Evolutionary conservation across 1,140 invertebrate genomes (phyloP), one percentile per base, ranked within the genome.

Genomic region (Eupeodes corollae): DNA sequence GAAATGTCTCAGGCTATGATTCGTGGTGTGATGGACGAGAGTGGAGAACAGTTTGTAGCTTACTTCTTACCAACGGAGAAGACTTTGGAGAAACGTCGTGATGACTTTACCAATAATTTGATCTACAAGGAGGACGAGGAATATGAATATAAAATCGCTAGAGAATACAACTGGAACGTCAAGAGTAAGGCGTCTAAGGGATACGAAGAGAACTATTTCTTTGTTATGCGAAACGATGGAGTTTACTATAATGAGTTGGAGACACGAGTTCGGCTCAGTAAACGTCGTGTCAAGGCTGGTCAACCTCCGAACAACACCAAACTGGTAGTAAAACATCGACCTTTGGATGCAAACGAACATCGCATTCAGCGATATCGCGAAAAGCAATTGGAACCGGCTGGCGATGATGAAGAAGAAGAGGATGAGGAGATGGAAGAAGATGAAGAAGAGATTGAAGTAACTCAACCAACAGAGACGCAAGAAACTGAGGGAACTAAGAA

Each of bases 1-100:
- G 90, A 95, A 72, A 98, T 98, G 92, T 94, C 91, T 26, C 92
- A 98, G 72, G 94, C 93, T 57, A 96, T 98, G 91, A 97, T 98
- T 71, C 78, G 91, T 83, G 91, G 87, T 88, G 91, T 91, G 52
- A 93, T 96, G 83, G 94, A 98, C 68, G 92, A 97, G 71, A 93
- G 88, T 68, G 93, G 93, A 15, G 93, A 98, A 71, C 93, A 98
- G 68, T 98, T 98, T 75, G 94, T 99, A 8, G 94, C 93, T 1
- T 99, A 98, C 69, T 98, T 98, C 73, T 73, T 98, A 49, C 96
- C 95, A 2, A 88, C 89, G 18, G 88, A 93, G 43, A 87, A 92
- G 49, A 98, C 95, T 0, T 73, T 97, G 49, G 76, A 80, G 34
- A 97, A 98, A 70, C 73, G 93, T 13, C 80, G 86, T 50, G 70